phyloP scores from a whole-genome alignment of 2,113 vertebrate genomes.

The Thomomys bottae region DNA sequence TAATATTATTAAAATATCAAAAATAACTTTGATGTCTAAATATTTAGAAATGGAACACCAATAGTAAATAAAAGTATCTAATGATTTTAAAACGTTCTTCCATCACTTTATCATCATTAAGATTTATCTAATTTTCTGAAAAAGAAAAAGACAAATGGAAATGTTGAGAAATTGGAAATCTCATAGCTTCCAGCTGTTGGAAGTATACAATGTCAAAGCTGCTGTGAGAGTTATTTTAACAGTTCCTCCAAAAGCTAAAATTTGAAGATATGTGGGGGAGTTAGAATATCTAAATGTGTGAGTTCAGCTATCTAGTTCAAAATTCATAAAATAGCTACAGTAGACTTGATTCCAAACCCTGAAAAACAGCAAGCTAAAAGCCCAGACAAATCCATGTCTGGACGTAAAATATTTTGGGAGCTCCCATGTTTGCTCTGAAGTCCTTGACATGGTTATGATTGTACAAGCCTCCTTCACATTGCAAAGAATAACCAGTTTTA shows the following conservation, averaged over 20 bases:
- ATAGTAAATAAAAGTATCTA: background rate
- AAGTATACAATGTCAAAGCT: background rate
- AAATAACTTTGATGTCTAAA: background rate
- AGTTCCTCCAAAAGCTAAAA: background rate
- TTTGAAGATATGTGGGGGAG: too few relatives aligned
- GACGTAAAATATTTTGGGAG: background rate
- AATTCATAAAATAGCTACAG: too few relatives aligned
- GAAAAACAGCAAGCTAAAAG: background rate
- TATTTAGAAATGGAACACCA: background rate
- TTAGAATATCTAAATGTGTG: too few relatives aligned
- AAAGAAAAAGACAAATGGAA: background rate
- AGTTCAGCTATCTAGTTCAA: too few relatives aligned
- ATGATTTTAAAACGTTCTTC: background rate
- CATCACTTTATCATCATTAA: background rate
- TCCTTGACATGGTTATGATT: background rate
- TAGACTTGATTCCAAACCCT: background rate
- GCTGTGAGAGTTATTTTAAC: background rate
- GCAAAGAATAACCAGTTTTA: background rate
- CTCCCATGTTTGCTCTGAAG: background rate
- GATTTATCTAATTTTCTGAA: background rate
- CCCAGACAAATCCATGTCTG: background rate
- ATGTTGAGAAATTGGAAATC: background rate
- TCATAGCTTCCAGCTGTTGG: background rate
- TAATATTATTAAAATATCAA: background rate
- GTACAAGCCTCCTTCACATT: background rate